phyloP scores from a whole-genome alignment of 2,113 vertebrate genomes.

The Clarias magur region DNA sequence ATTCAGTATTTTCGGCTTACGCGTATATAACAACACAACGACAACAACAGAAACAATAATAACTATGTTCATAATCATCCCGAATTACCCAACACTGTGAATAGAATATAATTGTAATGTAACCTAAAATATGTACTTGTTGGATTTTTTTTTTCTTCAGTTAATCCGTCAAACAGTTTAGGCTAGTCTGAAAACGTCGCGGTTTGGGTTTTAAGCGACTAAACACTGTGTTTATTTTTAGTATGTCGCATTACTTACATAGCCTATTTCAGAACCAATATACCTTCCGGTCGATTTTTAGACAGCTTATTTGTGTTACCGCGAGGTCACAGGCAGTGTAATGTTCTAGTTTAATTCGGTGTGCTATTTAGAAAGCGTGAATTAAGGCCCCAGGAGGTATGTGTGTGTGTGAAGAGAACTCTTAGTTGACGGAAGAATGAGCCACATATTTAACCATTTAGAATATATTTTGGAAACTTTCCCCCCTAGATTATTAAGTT shows the following conservation, averaged over 20 bases:
- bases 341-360: background rate
- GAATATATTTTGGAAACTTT: too few species aligned
- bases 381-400: conserved; percentile 1
- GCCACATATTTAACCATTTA: background rate
- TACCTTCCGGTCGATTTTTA: too few species aligned
- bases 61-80: background rate
- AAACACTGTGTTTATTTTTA: background rate
- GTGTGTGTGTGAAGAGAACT: background rate
- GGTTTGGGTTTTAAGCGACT: too few species aligned
- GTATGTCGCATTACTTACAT: background rate
- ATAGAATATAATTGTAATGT: background rate
- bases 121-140: background rate
- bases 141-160: background rate
- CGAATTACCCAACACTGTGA: background rate
- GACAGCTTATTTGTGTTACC: background rate
- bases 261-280: background rate
- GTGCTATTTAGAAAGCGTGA: background rate
- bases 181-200: background rate
- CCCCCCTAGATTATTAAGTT: too few species aligned
- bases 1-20: background rate
- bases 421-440: background rate
- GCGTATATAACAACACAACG: background rate
- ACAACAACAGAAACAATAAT: background rate
- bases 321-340: background rate
- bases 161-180: background rate